phyloP scores from a whole-genome alignment of 1,140 invertebrate genomes.

The Eulimnadia texana region DNA sequence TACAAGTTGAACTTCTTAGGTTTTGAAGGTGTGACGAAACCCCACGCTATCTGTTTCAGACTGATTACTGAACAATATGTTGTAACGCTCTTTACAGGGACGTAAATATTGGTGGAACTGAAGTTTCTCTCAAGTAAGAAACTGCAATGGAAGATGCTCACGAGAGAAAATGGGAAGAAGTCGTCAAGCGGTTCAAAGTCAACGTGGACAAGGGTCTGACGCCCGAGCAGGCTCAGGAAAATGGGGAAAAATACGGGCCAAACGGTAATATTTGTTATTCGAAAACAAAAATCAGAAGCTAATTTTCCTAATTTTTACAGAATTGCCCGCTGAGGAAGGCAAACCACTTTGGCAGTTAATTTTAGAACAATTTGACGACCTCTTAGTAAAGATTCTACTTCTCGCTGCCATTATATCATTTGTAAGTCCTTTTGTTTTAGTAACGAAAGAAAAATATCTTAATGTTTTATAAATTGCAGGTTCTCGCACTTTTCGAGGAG shows the following conservation, averaged over 20 bases:
- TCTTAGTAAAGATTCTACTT: slow-evolving; percentile 99
- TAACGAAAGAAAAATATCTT: slow-evolving; percentile 21
- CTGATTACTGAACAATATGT: no score
- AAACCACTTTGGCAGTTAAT: slow-evolving; percentile 98
- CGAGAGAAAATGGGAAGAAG: slow-evolving; percentile 85
- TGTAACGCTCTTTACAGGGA: no score
- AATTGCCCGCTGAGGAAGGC: slow-evolving; percentile 66
- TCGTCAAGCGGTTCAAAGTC: slow-evolving; percentile 75
- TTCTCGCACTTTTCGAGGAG: slow-evolving; percentile 99
- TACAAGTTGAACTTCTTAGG: background rate
- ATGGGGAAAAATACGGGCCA: slow-evolving; percentile 97
- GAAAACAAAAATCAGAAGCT: slow-evolving; percentile 11
- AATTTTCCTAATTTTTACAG: slow-evolving; percentile 41
- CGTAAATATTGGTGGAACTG: no score
- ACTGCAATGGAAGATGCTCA: slow-evolving; percentile 91
- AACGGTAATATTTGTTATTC: slow-evolving; percentile 74
- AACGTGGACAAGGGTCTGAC: slow-evolving; percentile 79
- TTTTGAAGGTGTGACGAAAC: no score
- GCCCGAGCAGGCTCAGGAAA: slow-evolving; percentile 81
- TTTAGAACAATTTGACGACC: slow-evolving; percentile 99
- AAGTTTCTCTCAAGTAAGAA: no score
- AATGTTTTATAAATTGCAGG: slow-evolving; percentile 39
- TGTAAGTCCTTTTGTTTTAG: slow-evolving; percentile 76
- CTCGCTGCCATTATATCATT: slow-evolving; percentile 99
- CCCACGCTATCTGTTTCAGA: no score